phyloP scores from a whole-genome alignment of 2,797 vertebrate genomes.

The Caiman crocodilus region DNA sequence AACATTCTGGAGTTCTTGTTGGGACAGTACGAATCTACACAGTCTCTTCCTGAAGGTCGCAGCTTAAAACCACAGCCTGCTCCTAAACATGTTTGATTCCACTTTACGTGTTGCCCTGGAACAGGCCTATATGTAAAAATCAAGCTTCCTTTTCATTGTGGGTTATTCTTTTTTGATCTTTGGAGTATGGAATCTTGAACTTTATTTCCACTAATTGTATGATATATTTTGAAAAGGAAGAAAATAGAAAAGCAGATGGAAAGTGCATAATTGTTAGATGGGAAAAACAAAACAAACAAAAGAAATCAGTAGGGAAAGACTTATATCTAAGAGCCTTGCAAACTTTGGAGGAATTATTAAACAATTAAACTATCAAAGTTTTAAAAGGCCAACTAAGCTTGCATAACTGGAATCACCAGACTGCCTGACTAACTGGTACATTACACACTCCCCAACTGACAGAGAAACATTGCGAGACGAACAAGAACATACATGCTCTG shows the following conservation, averaged over 20 bases:
- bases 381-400: slow-evolving; percentile 22
- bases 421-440: slow-evolving; percentile 44
- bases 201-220: slow-evolving; percentile 13
- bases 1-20: background rate
- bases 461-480: background rate
- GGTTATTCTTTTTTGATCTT: slow-evolving; percentile 30
- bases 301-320: background rate
- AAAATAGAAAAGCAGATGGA: slow-evolving; percentile 19
- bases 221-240: slow-evolving; percentile 33
- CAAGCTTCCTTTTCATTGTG: slow-evolving; percentile 13
- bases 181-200: slow-evolving; percentile 3
- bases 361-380: background rate
- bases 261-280: background rate
- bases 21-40: accelerated
- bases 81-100: slow-evolving; percentile 20
- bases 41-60: slow-evolving; percentile 1
- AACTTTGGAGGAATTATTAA: background rate
- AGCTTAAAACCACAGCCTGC: slow-evolving; percentile 6
- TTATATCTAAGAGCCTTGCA: background rate
- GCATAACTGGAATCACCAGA: background rate
- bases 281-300: background rate
- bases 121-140: slow-evolving; percentile 25
- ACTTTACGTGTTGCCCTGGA: background rate
- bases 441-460: slow-evolving; percentile 15
- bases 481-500: slow-evolving; percentile 66